phyloP scores from a whole-genome alignment of 2,888 invertebrate genomes.

The Mythimna vitellina region DNA sequence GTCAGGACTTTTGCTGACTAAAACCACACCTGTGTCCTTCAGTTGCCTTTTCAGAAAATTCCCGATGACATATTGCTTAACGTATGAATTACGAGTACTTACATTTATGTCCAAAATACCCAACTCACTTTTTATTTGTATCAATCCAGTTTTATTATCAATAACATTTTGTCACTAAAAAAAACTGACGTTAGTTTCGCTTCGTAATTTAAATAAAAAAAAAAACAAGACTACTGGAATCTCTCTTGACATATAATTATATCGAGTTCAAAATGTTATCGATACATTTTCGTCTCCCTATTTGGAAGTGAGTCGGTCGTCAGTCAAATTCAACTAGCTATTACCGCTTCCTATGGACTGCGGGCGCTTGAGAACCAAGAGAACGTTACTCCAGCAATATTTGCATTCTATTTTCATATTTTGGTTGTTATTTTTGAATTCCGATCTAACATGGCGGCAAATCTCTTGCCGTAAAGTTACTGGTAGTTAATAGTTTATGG shows the following conservation, averaged over 20 bases:
- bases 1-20: no score
- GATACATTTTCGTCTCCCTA: constrained; percentile 55
- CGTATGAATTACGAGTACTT: no score
- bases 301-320: constrained; percentile 74
- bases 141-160: no score
- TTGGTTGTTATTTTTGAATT: constrained; percentile 50
- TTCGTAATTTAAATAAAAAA: background rate
- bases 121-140: no score
- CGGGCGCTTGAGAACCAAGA: constrained; percentile 72
- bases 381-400: constrained; percentile 59
- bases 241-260: no score
- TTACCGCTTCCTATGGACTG: constrained; percentile 77
- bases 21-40: no score
- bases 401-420: constrained; percentile 58
- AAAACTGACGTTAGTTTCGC: background rate
- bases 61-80: no score
- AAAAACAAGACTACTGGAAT: background rate
- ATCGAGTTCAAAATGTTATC: constrained; percentile 35
- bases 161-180: no score
- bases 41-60: no score
- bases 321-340: constrained; percentile 78
- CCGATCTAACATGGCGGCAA: constrained; percentile 37
- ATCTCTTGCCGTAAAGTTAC: constrained; percentile 21
- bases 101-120: no score
- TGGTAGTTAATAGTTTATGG: constrained; percentile 25